Base-by-base conservation (phyloP, 1,140 invertebrate genomes). In the Chironomus tepperi region DNA sequence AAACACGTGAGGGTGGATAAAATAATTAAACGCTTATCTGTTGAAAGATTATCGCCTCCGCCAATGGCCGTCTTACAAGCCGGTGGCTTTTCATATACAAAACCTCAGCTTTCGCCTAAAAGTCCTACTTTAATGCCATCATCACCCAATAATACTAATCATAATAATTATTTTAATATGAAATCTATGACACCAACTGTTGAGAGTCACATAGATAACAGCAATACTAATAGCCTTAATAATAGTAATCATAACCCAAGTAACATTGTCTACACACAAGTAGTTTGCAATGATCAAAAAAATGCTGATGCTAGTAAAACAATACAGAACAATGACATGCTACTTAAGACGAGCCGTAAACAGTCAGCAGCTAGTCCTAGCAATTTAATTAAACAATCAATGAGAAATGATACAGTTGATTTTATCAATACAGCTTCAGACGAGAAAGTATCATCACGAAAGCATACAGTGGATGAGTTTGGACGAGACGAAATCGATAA, bases 231-330 rank as follows among this genome's bases (percentile, higher is more conserved):
- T 34, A 34, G 24, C 24, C 24, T 34, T 34, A 34, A 34, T 5
- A 34, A 34, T 34, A 34, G 8, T 79, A 77, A 18, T n/a, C 77
- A 34, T n/a, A 79, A 79, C 74, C 82, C 81, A 77, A 81, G 82
- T 19, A 21, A 70, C 19, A 87, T 92, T 15, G 91, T 92, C 73
- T 92, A 92, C 80, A 90, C 91, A 15, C 89, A 92, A 81, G 89
- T 92, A 12, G 89, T 91, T 9, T 84, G 86, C 75, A 86, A 88
- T 74, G 84, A 85, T 75, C 80, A 79, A 24, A 79, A 78, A 21
- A 78, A 76, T 43, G 78, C 78, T 21, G 64, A 67, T 47, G 65
- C 76, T 73, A 18, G 19, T 10, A 70, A 19, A 19, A 9, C 19
- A 70, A 19, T 19, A 70, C 65, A 70, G 9, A 19, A 16, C n/a